Percentiles rank a stretch among this genome's conserved stretches.
Evolutionary conservation across 1,140 invertebrate genomes (phyloP).

Genomic region (Apis cerana): DNA sequence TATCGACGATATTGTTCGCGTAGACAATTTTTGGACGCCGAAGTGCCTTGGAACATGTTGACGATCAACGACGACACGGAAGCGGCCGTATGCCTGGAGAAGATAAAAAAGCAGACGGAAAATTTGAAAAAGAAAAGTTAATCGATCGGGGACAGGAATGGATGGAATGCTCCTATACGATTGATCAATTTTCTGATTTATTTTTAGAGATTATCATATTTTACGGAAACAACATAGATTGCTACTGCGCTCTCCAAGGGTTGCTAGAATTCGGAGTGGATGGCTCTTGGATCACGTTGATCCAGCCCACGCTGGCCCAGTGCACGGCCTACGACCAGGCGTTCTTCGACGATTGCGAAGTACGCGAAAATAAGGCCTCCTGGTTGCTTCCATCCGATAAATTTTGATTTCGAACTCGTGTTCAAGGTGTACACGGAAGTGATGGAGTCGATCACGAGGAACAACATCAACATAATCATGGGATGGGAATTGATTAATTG

Average conservation of each 20-base stretch:
- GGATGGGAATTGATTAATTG: slow-evolving; percentile 63
- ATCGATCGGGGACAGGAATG: slow-evolving; percentile 1
- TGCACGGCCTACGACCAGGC: slow-evolving; percentile 71
- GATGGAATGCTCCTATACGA: too few relatives aligned
- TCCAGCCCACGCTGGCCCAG: slow-evolving; percentile 78
- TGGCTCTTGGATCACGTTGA: slow-evolving; percentile 80
- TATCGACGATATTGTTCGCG: not conserved
- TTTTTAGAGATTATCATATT: slow-evolving; percentile 81
- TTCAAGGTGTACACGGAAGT: slow-evolving; percentile 64
- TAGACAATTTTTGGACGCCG: slow-evolving; percentile 64
- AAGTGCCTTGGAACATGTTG: slow-evolving; percentile 82
- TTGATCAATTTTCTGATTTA: not conserved
- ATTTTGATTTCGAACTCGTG: too few relatives aligned
- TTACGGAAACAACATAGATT: slow-evolving; percentile 84
- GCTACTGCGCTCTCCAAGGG: slow-evolving; percentile 83
- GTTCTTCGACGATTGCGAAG: slow-evolving; percentile 71
- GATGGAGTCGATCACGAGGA: slow-evolving; percentile 54
- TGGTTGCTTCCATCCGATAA: too few relatives aligned
- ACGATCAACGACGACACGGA: slow-evolving; percentile 83
- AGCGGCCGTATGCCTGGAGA: slow-evolving; percentile 78
- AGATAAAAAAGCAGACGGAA: slow-evolving; percentile 76
- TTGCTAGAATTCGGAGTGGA: slow-evolving; percentile 82
- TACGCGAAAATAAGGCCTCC: slow-evolving; percentile 41
- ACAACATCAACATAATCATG: slow-evolving; percentile 57
- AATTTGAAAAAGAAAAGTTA: slow-evolving; percentile 62